These are phyloP conservation scores for Amblyjoppa proteus DNA, from an alignment of 2,888 invertebrate genomes.

Conservation along the genomic window DNA sequence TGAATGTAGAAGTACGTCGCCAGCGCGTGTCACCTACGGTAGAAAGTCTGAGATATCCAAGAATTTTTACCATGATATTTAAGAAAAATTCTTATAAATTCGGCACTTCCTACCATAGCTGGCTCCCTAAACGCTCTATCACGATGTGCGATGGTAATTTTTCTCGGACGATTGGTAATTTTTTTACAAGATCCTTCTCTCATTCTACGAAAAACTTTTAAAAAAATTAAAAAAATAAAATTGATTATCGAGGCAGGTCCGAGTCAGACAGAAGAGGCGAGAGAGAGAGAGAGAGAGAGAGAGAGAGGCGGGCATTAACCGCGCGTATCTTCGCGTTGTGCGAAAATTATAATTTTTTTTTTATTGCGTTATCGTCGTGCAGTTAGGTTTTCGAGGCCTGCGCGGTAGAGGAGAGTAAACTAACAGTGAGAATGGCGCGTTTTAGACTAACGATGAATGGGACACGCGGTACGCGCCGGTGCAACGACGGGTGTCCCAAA, in stretches of 20 bases:
- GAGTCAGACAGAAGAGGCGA: constrained; percentile 52
- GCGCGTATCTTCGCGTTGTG: constrained; percentile 55
- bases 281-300: constrained; percentile 48
- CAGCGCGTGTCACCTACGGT: too few relatives aligned
- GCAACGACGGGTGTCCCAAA: constrained; percentile 36
- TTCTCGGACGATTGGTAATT: too few relatives aligned
- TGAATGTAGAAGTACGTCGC: too few relatives aligned
- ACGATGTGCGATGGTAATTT: too few relatives aligned
- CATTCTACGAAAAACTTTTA: not conserved
- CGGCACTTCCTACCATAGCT: too few relatives aligned
- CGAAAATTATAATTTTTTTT: constrained; percentile 34
- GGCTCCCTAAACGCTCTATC: too few relatives aligned
- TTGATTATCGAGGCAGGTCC: constrained; percentile 43
- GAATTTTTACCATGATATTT: too few relatives aligned
- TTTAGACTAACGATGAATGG: constrained; percentile 54
- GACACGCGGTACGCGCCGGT: constrained; percentile 50
- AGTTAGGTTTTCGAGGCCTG: constrained; percentile 37
- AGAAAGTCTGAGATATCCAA: too few relatives aligned
- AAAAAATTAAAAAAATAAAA: constrained; percentile 4
- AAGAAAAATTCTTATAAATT: too few relatives aligned
- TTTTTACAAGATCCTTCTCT: too few relatives aligned
- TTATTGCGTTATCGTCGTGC: constrained; percentile 25
- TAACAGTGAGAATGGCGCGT: constrained; percentile 54
- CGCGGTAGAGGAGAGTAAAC: constrained; percentile 62
- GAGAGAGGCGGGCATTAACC: constrained; percentile 63